Percentiles rank a stretch among this genome's conserved stretches.
phyloP scores from a whole-genome alignment of 2,888 invertebrate genomes.

The Synergus japonicus region DNA sequence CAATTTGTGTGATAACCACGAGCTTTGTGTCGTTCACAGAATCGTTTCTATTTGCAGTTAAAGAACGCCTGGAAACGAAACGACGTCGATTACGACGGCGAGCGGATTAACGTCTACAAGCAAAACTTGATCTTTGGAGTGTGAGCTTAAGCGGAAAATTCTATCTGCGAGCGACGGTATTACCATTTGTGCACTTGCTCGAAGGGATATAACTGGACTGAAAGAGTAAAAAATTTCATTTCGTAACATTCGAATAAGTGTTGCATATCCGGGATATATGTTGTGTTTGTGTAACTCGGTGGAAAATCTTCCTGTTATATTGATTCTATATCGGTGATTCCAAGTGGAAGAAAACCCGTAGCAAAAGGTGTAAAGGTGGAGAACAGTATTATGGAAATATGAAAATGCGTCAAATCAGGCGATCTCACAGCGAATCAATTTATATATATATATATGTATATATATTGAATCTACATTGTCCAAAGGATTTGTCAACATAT shows the following conservation, averaged over 20 bases:
- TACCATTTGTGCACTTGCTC: conserved; percentile 33
- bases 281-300: conserved; percentile 1
- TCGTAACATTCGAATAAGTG: conserved; percentile 13
- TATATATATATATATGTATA: too few relatives aligned
- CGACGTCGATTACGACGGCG: conserved; percentile 35
- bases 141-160: conserved; percentile 38
- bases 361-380: background rate
- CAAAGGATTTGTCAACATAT: too few relatives aligned
- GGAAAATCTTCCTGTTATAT: background rate
- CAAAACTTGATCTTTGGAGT: conserved; percentile 40
- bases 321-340: background rate
- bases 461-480: too few relatives aligned
- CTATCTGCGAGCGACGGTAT: conserved; percentile 33
- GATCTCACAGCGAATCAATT: too few relatives aligned
- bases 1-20: conserved; percentile 30
- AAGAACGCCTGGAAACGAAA: conserved; percentile 35
- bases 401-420: too few relatives aligned
- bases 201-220: background rate
- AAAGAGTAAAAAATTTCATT: conserved; percentile 13
- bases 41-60: conserved; percentile 41
- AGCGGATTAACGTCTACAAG: conserved; percentile 36
- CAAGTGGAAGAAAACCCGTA: background rate
- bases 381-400: background rate
- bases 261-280: background rate
- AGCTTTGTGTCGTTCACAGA: conserved; percentile 30